A percentile compares a stretch with the other conserved stretches of the same genome.
Conservation (phyloP, 1,140 invertebrate species). For the Nymphalis io region DNA sequence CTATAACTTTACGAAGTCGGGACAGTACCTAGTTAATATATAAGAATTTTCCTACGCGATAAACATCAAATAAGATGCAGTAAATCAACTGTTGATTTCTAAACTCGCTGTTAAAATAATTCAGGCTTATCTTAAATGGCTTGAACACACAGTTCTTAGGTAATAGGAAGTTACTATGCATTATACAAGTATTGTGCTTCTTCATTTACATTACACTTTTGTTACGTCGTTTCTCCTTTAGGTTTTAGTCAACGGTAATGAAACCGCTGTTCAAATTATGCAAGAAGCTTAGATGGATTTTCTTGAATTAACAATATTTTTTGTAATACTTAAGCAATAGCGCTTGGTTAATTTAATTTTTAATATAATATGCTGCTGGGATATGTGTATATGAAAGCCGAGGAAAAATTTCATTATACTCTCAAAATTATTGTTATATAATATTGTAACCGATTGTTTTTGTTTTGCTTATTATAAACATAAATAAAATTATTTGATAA, state of each 20-base stretch:
- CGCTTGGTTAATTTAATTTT: too few species aligned
- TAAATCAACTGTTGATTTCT: conserved; percentile 1
- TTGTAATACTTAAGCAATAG: too few species aligned
- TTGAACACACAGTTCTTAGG: conserved; percentile 11
- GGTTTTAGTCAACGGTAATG: conserved; percentile 13
- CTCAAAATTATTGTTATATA: too few species aligned
- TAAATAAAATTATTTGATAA: too few species aligned
- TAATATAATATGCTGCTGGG: too few species aligned
- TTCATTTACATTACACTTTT: conserved; percentile 28
- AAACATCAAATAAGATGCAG: not conserved
- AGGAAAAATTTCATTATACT: too few species aligned
- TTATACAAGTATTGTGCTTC: conserved; percentile 30
- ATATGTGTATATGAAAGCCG: too few species aligned
- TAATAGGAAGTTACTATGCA: conserved; percentile 16
- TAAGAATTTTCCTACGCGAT: not conserved
- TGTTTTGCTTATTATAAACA: too few species aligned
- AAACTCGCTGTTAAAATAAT: not conserved
- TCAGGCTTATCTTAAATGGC: not conserved
- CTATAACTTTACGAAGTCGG: too few species aligned
- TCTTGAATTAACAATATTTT: not conserved
- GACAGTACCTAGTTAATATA: not conserved
- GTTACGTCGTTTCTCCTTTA: conserved; percentile 21
- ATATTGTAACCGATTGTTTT: too few species aligned
- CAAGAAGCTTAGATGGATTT: conserved; percentile 1
- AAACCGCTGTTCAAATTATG: conserved; percentile 13